A percentile compares a stretch with the other conserved stretches of the same genome.
Conservation (phyloP, 1,140 invertebrate genomes). For the Pissodes strobi region DNA sequence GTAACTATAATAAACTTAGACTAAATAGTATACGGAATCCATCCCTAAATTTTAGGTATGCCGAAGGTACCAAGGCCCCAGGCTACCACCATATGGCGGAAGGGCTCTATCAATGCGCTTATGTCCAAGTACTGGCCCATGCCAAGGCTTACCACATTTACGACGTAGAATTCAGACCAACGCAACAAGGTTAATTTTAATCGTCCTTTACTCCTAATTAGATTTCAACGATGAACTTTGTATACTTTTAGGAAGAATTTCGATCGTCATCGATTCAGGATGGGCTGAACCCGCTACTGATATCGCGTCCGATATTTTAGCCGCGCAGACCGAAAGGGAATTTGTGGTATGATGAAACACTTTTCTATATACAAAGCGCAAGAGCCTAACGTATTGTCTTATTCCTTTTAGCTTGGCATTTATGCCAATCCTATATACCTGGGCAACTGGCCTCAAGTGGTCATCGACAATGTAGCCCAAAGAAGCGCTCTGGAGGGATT, state of each 20-base stretch:
- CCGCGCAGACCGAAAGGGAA: slow-evolving; percentile 33
- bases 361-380: no score
- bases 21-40: background rate
- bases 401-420: slow-evolving; percentile 62
- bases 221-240: background rate
- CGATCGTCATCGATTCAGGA: slow-evolving; percentile 58
- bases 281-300: slow-evolving; percentile 56
- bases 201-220: background rate
- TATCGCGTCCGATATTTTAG: slow-evolving; percentile 8
- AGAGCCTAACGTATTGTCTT: no score
- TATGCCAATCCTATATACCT: slow-evolving; percentile 65
- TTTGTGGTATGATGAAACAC: slow-evolving; percentile 37
- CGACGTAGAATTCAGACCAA: slow-evolving; percentile 30
- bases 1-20: slow-evolving; percentile 1
- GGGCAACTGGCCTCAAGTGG: slow-evolving; percentile 67
- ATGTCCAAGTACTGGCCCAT: slow-evolving; percentile 56
- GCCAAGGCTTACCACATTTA: slow-evolving; percentile 57
- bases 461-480: slow-evolving; percentile 59
- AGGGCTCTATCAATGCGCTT: slow-evolving; percentile 56
- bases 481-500: slow-evolving; percentile 65
- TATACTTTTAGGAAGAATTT: slow-evolving; percentile 56
- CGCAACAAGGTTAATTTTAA: slow-evolving; percentile 29
- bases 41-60: slow-evolving; percentile 14
- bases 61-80: slow-evolving; percentile 32
- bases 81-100: slow-evolving; percentile 41